Evolutionary conservation across 2,888 invertebrate genomes (phyloP).

Genomic region (Oligia strigilis): DNA sequence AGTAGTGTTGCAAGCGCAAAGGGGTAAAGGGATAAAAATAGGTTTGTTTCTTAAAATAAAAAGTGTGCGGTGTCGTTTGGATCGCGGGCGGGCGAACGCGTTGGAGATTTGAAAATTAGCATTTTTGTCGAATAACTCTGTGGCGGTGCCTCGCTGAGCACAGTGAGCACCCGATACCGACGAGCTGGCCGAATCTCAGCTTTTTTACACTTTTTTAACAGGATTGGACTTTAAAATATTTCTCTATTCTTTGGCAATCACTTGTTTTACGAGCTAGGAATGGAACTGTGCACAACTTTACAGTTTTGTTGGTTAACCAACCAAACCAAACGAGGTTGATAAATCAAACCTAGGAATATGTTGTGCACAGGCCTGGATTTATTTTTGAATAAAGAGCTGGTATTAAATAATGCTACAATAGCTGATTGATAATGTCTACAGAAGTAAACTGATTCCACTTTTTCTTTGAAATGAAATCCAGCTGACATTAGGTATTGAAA

Average conservation of each 20-base stretch:
- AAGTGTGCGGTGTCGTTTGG: slow-evolving; percentile 82
- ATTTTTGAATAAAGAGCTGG: not conserved
- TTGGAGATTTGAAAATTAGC: slow-evolving; percentile 90
- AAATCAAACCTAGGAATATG: not conserved
- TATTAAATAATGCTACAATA: no score
- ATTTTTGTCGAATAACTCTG: slow-evolving; percentile 91
- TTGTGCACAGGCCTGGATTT: not conserved
- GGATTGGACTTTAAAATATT: slow-evolving; percentile 86
- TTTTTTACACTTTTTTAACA: slow-evolving; percentile 82
- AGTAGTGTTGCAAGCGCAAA: slow-evolving; percentile 55
- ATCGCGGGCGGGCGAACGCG: slow-evolving; percentile 84
- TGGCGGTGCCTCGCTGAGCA: slow-evolving; percentile 86
- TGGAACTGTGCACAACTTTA: slow-evolving; percentile 28
- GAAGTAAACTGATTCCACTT: no score
- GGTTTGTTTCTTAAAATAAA: slow-evolving; percentile 81
- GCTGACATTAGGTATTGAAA: not conserved
- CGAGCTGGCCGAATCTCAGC: slow-evolving; percentile 80
- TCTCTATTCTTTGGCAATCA: slow-evolving; percentile 76
- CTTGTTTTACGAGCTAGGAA: slow-evolving; percentile 66
- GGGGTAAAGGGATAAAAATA: slow-evolving; percentile 67
- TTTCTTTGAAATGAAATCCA: not conserved
- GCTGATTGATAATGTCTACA: no score
- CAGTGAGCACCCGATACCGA: slow-evolving; percentile 87
- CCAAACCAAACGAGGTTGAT: no score
- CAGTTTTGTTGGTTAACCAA: not conserved